Evolutionary conservation across 2,888 invertebrate species (phyloP), one percentile per base, ranked within the genome.

Genomic region (Horisme vitalbata): DNA sequence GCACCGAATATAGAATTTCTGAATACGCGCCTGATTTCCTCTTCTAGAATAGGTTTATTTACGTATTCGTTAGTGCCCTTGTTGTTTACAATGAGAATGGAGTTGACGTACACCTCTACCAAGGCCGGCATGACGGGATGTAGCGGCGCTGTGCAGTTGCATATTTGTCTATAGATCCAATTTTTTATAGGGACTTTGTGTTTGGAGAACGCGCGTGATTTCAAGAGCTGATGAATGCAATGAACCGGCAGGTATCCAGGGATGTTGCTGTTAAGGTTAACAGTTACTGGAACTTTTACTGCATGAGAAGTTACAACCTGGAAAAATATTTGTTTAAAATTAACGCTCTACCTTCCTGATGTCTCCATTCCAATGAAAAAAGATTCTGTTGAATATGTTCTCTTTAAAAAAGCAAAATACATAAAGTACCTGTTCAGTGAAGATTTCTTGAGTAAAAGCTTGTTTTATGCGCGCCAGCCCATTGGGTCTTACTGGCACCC

Each of bases 131-230:
- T 91, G 1, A 98, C 96, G 0, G 98, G 96, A 85, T 99, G 99
- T 32, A 99, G 81, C 0, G 99, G 99, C n/a, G 95, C 93, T 0
- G 93, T 93, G 59, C 96, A 95, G 58, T 94, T 94, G 69, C 97
- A 96, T 44, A 99, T 95, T 87, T 99, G 99, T 59, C 93, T 93
- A 69, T 97, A 98, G 56, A 99, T 98, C 99, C 99, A 99, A 66
- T 94, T 96, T 83, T 97, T 98, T 4, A 99, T 98, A 0, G 97
- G 96, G 1, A 99, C 98, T 79, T 97, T 96, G 75, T 99, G 97
- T 76, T 98, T 99, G 0, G 97, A 96, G 76, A 99, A 99, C 0
- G 97, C 97, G 55, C 98, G 90, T 4, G 97, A 97, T 76, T 98
- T 98, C 8, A 99, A 87, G 30, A 99, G 86, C 73, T 99, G 99